Percentiles rank a stretch among this genome's conserved stretches.
Conservation (phyloP, 2,888 invertebrate species). For the Pyrgus malvae region DNA sequence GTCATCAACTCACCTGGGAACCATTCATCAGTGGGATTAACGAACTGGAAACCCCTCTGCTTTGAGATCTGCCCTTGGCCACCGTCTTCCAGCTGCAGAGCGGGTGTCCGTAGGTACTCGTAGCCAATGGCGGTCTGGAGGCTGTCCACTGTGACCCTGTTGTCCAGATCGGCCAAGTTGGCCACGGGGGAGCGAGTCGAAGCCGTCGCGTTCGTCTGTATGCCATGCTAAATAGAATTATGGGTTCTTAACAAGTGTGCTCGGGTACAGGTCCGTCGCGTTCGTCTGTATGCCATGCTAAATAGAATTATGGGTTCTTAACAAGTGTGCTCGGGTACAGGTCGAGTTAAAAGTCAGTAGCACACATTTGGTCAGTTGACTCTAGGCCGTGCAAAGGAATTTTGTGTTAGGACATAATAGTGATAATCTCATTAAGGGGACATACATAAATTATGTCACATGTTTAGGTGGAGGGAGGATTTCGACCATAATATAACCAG, state of each 20-base stretch:
- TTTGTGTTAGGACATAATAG: no score
- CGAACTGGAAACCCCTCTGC: constrained; percentile 91
- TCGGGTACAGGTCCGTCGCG: constrained; percentile 84
- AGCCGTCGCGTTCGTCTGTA: constrained; percentile 92
- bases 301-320: constrained; percentile 75
- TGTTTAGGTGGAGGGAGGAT: no score
- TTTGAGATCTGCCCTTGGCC: constrained; percentile 86
- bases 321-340: constrained; percentile 48
- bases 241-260: constrained; percentile 59
- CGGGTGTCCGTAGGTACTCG: constrained; percentile 90
- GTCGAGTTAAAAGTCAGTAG: constrained; percentile 48
- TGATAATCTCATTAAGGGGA: no score
- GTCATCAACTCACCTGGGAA: constrained; percentile 85
- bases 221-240: constrained; percentile 86
- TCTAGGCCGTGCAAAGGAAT: no score
- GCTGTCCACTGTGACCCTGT: constrained; percentile 85
- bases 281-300: constrained; percentile 91
- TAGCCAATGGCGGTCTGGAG: constrained; percentile 91
- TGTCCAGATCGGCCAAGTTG: constrained; percentile 90
- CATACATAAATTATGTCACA: no score
- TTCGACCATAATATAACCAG: no score
- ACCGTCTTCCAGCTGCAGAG: constrained; percentile 85
- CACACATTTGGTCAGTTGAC: constrained; percentile 26
- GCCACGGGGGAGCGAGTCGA: constrained; percentile 91
- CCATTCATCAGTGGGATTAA: constrained; percentile 94